Base-by-base conservation (phyloP, 1,140 invertebrate species). In the Drosophila repletoides region DNA sequence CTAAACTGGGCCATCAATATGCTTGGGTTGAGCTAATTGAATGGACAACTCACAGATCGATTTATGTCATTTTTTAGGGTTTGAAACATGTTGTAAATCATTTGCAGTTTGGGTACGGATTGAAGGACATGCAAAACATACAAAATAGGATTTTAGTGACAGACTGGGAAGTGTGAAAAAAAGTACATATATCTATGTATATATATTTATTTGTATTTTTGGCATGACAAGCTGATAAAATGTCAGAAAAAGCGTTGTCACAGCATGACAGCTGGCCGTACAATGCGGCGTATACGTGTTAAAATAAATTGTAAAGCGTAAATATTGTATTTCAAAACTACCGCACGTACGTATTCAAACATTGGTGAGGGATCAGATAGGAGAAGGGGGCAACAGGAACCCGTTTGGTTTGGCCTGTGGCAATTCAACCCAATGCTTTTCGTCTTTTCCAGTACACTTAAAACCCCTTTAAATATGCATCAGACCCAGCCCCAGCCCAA, bases 251-350 rank as follows among this genome's bases (percentile, higher is more conserved):
- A 67, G 64, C 46, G 5, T 64, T 64, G 52, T 64, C 74, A 71
- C 74, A 75, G 80, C 79, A 53, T 61, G 80, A 72, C 79, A 84
- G 74, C 71, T 86, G 79, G 17, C 36, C 10, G 64, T 49, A 60
- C 36, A 46, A 26, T 31, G 21, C 31, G 52, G 55, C 48, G 34
- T 68, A 59, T 79, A 79, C 77, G 80, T 79, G 79, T 79, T 77
- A 56, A 83, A 83, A 83, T 67, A 83, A 84, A 84, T 80, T 86
- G 63, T 46, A 69, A 48, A 79, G 71, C 65, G 75, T 72, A 86
- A 86, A 84, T 86, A 86, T 86, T 80, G 63, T 72, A 65, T 80
- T 86, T 64, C 36, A 40, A 43, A 55, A 65, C 59, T 69, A 46
- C 9, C 28, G 24, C n/a, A 17, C 17, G 34, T 48, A 36, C 64